These are phyloP conservation scores for Acanthococcus lagerstroemiae DNA, from an alignment of 2,888 invertebrate genomes.

Conservation along the genomic window DNA sequence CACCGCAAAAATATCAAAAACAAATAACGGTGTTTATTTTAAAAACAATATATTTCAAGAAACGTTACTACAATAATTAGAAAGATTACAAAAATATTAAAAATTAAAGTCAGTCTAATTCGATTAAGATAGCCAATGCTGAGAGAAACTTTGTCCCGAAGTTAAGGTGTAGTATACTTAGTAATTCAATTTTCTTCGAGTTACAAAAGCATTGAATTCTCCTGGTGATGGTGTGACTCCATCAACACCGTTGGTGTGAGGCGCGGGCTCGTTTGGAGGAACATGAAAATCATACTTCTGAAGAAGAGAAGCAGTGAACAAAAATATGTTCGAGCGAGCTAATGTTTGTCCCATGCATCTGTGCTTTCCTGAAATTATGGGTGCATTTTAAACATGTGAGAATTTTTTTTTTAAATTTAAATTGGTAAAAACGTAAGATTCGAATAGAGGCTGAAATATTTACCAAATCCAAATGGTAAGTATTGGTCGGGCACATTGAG, in stretches of 20 bases:
- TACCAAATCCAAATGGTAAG: constrained; percentile 66
- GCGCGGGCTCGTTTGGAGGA: constrained; percentile 53
- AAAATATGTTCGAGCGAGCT: constrained; percentile 66
- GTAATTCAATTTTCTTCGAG: constrained; percentile 46
- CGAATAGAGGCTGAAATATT: constrained; percentile 21
- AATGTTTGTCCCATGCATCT: constrained; percentile 73
- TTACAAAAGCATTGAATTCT: constrained; percentile 58
- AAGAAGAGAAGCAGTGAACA: constrained; percentile 61
- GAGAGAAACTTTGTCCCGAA: too few relatives aligned
- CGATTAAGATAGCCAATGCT: too few relatives aligned
- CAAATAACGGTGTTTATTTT: too few relatives aligned
- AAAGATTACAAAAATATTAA: too few relatives aligned
- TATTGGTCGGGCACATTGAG: constrained; percentile 55
- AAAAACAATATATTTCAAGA: too few relatives aligned
- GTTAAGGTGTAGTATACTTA: too few relatives aligned
- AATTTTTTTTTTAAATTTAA: background rate
- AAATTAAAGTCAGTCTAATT: too few relatives aligned
- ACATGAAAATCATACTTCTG: constrained; percentile 61
- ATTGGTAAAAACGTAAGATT: constrained; percentile 1
- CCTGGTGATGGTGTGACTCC: constrained; percentile 68
- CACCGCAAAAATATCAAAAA: too few relatives aligned
- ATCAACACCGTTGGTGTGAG: constrained; percentile 57
- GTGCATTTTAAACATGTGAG: constrained; percentile 1
- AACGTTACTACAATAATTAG: too few relatives aligned
- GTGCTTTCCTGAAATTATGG: constrained; percentile 47